A percentile compares a stretch with the other conserved stretches of the same genome.
These are phyloP conservation scores for Gallinago paraguaiae DNA, from an alignment of 2,113 vertebrate species.

Conservation along the genomic window DNA sequence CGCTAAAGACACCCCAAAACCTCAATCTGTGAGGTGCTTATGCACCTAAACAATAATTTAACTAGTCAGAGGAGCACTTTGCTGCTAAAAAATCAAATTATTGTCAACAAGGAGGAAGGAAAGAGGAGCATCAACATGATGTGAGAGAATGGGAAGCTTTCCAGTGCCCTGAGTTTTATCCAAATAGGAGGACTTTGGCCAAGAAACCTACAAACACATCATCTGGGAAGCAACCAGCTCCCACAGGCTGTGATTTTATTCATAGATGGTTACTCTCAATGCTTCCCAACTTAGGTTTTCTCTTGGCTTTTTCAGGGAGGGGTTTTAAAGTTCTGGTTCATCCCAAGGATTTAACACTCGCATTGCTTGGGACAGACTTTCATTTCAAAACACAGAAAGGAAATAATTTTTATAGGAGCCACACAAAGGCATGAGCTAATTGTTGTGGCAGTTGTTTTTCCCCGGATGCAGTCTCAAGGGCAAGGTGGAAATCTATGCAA, in stretches of 20 bases:
- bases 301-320: accelerated
- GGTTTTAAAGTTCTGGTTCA: neutral
- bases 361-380: neutral
- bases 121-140: neutral
- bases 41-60: neutral
- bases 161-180: neutral
- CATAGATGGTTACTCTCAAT: neutral
- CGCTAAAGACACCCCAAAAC: neutral
- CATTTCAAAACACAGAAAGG: neutral
- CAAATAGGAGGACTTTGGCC: neutral
- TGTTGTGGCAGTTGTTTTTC: neutral
- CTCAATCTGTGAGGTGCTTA: neutral
- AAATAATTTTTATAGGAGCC: neutral
- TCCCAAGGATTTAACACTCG: neutral
- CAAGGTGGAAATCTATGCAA: neutral
- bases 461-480: neutral
- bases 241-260: neutral
- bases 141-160: neutral
- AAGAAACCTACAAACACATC: neutral
- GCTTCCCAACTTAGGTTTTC: neutral
- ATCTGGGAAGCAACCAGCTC: neutral
- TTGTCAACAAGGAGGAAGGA: neutral
- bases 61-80: neutral
- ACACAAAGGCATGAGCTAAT: neutral
- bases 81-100: neutral